Conservation (phyloP, 2,113 vertebrate species). For the Orcinus orca region DNA sequence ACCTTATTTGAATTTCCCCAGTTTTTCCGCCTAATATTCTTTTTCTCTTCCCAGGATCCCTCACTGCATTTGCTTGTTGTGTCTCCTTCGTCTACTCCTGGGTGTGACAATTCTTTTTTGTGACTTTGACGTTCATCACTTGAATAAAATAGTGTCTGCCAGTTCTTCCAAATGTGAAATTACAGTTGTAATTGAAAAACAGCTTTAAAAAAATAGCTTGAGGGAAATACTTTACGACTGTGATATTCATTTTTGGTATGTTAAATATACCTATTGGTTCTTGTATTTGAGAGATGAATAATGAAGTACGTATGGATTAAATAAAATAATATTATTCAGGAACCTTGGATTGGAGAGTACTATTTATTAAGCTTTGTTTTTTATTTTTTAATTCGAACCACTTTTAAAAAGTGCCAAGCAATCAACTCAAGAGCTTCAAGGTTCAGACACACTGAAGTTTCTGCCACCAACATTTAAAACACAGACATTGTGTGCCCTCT, state of each 20-base stretch:
- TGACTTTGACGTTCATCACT: neutral
- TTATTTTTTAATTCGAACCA: neutral
- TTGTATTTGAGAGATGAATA: neutral
- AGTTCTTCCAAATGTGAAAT: neutral
- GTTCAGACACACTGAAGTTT: neutral
- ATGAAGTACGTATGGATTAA: conserved; percentile 9
- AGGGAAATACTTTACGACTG: neutral
- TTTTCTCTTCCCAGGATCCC: neutral
- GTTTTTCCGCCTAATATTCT: neutral
- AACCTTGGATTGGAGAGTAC: neutral
- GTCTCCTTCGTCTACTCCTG: neutral
- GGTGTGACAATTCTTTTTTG: neutral
- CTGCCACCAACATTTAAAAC: neutral
- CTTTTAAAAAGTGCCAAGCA: neutral
- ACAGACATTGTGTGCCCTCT: conserved; percentile 49
- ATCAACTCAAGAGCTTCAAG: neutral
- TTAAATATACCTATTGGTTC: neutral
- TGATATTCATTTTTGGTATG: neutral
- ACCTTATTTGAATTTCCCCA: neutral
- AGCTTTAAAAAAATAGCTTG: neutral
- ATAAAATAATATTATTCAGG: neutral
- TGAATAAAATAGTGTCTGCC: neutral
- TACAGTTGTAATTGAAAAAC: neutral
- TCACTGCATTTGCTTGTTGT: neutral
- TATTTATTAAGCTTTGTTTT: neutral